Evolutionary conservation across 2,888 invertebrate species (phyloP).

Genomic region (Clunio marinus): DNA sequence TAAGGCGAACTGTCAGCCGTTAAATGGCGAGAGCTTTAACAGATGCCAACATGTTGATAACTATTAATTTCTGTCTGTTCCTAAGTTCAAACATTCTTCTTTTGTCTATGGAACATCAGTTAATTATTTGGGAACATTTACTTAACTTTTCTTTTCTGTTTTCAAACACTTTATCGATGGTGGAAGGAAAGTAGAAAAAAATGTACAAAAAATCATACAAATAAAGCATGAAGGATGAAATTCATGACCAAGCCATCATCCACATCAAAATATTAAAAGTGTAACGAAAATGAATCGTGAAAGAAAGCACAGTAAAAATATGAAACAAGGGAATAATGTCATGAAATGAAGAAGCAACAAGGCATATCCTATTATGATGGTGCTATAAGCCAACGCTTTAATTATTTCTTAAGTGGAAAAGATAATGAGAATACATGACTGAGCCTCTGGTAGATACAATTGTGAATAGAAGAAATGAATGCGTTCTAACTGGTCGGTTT

Average conservation of each 20-base stretch:
- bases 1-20: neutral
- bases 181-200: too few species aligned
- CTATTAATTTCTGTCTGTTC: constrained; percentile 5
- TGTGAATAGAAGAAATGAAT: neutral
- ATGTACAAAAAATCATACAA: too few species aligned
- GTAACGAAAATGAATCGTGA: too few species aligned
- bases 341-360: neutral
- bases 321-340: neutral
- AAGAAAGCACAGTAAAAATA: too few species aligned
- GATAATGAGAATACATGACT: constrained; percentile 16
- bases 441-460: neutral
- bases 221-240: too few species aligned
- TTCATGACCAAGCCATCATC: too few species aligned
- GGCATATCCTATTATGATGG: neutral
- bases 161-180: too few species aligned
- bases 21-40: constrained; percentile 24
- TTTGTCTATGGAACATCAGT: constrained; percentile 1
- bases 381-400: neutral
- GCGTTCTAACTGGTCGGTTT: neutral
- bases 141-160: too few species aligned
- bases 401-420: neutral
- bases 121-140: too few species aligned
- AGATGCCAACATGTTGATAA: constrained; percentile 37
- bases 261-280: too few species aligned
- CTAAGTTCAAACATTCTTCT: neutral